Percentiles rank a stretch among this genome's conserved stretches.
Evolutionary conservation across 2,113 vertebrate genomes (phyloP).

Genomic region (Picathartes gymnocephalus): DNA sequence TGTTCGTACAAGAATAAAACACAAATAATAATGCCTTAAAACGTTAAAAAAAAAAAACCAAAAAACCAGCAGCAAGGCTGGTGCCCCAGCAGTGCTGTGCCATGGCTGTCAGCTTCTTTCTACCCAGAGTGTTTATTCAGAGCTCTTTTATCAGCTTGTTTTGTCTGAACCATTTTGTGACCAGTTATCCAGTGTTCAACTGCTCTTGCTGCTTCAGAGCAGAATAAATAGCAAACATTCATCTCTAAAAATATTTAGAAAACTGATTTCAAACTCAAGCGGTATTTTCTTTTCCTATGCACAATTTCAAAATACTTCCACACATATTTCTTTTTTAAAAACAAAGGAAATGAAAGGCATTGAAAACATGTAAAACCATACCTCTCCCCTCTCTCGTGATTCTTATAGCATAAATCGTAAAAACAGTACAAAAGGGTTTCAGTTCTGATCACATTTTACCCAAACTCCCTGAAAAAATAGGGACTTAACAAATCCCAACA

Average conservation of each 20-base stretch:
- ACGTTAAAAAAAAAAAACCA: too few species aligned
- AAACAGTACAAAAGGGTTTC: neutral
- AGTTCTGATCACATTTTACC: neutral
- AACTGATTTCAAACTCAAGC: neutral
- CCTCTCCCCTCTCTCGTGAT: fast-evolving
- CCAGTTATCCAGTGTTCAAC: neutral
- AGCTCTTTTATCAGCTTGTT: neutral
- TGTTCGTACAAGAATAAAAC: neutral
- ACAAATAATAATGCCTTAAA: neutral
- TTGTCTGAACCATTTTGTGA: neutral
- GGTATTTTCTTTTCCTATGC: neutral
- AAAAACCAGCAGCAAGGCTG: neutral
- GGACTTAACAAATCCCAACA: neutral
- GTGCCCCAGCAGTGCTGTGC: fast-evolving
- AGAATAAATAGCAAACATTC: neutral
- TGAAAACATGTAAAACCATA: neutral
- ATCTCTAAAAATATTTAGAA: neutral
- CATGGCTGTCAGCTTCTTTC: fast-evolving
- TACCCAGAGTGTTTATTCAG: neutral
- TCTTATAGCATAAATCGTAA: neutral
- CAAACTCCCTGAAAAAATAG: neutral
- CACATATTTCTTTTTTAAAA: neutral
- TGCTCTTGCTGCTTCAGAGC: neutral
- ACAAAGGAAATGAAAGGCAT: neutral
- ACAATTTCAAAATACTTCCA: neutral